These are phyloP conservation scores for Fukomys damarensis DNA, from an alignment of 2,113 vertebrate genomes.

Conservation along the genomic window DNA sequence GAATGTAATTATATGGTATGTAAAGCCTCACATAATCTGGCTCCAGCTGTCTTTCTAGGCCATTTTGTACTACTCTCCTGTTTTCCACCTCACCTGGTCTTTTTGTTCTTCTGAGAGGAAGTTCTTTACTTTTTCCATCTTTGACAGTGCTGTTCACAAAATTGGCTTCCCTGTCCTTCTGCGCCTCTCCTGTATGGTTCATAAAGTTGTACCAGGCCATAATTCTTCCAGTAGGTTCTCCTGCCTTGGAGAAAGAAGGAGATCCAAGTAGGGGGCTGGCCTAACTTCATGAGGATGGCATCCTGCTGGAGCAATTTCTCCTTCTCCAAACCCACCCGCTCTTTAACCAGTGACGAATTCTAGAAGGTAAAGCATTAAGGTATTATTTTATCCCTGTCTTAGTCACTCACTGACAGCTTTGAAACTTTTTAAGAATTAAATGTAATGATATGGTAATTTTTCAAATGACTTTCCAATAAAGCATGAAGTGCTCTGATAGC, in stretches of 20 bases:
- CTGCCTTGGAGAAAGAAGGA: not conserved
- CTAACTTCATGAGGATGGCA: not conserved
- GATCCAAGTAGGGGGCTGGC: not conserved
- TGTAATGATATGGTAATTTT: conserved; percentile 77
- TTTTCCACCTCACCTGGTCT: not conserved
- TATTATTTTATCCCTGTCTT: conserved; percentile 21
- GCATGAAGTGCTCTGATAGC: conserved; percentile 67
- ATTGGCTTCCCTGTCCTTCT: not conserved
- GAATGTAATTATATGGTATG: not conserved
- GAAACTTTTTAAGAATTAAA: conserved; percentile 59
- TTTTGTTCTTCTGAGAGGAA: not conserved
- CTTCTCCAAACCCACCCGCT: not conserved
- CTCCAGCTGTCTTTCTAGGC: not conserved
- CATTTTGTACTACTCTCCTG: not conserved
- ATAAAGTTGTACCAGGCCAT: not conserved
- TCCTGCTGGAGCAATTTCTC: not conserved
- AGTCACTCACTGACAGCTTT: conserved; percentile 63
- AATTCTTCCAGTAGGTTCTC: accelerated
- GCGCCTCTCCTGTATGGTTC: not conserved
- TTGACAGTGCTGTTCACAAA: not conserved
- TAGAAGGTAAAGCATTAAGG: not conserved
- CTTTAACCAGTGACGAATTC: not conserved
- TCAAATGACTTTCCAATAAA: conserved; percentile 69
- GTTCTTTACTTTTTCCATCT: not conserved
- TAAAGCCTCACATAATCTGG: not conserved